phyloP scores from a whole-genome alignment of 2,797 vertebrate genomes.

The Sebastes steindachneri region DNA sequence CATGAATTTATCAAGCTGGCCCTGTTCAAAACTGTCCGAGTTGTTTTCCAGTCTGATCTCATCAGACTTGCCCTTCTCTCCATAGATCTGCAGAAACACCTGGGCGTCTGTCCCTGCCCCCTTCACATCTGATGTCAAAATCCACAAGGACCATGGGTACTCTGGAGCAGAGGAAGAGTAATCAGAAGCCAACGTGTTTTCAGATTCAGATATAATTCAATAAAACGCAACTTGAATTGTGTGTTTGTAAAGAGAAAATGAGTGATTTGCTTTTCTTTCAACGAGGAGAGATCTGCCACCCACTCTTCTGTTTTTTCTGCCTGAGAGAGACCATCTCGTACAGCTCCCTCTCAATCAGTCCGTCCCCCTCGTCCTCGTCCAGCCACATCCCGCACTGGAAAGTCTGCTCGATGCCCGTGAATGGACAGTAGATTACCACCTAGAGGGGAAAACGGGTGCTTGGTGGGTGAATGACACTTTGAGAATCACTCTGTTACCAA shows the following conservation, averaged over 20 bases:
- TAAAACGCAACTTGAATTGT: background rate
- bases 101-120: conserved; percentile 95
- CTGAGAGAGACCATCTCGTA: conserved; percentile 97
- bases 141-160: conserved; percentile 95
- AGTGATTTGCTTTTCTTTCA: background rate
- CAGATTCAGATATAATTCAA: background rate
- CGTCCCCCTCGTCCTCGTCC: conserved; percentile 94
- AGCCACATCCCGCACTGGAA: conserved; percentile 95
- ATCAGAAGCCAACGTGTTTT: background rate
- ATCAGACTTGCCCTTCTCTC: conserved; percentile 92
- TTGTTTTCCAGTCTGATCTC: conserved; percentile 94
- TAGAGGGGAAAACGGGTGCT: conserved; percentile 47
- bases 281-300: conserved; percentile 34
- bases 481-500: background rate
- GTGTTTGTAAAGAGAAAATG: background rate
- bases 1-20: conserved; percentile 92
- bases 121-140: conserved; percentile 95
- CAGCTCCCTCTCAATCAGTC: conserved; percentile 94
- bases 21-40: conserved; percentile 95
- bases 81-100: conserved; percentile 95
- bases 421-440: conserved; percentile 95
- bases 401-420: conserved; percentile 96
- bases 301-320: conserved; percentile 93
- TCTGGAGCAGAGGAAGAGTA: conserved; percentile 74
- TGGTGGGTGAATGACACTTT: background rate